A percentile compares a stretch with the other conserved stretches of the same genome.
phyloP scores from a whole-genome alignment of 2,888 invertebrate genomes.

The Hartigia nigra region DNA sequence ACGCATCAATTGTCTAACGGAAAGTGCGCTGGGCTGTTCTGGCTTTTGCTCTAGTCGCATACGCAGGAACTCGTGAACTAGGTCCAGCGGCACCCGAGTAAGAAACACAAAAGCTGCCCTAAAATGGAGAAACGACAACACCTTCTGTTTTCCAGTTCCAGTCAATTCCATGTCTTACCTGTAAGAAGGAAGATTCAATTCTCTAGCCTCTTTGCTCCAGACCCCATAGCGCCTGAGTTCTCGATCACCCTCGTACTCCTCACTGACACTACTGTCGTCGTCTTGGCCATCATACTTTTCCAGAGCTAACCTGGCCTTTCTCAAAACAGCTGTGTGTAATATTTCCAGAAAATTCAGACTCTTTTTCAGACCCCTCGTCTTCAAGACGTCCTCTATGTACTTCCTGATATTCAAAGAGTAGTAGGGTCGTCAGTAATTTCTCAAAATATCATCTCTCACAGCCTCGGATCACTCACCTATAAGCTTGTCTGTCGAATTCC shows the following conservation, averaged over 20 bases:
- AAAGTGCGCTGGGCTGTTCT: constrained; percentile 85
- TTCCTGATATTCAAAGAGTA: constrained; percentile 66
- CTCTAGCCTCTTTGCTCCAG: constrained; percentile 80
- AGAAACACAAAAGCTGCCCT: constrained; percentile 86
- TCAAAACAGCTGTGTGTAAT: constrained; percentile 75
- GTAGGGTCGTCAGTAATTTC: neutral
- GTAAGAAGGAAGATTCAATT: constrained; percentile 88
- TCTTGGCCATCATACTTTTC: constrained; percentile 66
- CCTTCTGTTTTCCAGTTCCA: neutral
- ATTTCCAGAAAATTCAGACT: constrained; percentile 83
- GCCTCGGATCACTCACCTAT: constrained; percentile 44
- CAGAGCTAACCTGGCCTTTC: constrained; percentile 78
- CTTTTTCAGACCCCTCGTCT: constrained; percentile 86
- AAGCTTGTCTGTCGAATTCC: constrained; percentile 57
- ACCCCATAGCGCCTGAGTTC: constrained; percentile 76
- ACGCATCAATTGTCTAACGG: constrained; percentile 87
- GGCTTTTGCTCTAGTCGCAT: constrained; percentile 87
- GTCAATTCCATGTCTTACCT: constrained; percentile 48
- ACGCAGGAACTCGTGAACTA: constrained; percentile 91
- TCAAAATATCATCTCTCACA: neutral
- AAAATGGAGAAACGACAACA: constrained; percentile 5
- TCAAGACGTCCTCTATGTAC: constrained; percentile 88
- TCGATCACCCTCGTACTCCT: constrained; percentile 65
- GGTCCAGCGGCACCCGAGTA: constrained; percentile 86
- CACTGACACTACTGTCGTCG: constrained; percentile 31